Evolutionary conservation across 2,888 invertebrate species (phyloP).

Genomic region (Bugulina stolonifera): DNA sequence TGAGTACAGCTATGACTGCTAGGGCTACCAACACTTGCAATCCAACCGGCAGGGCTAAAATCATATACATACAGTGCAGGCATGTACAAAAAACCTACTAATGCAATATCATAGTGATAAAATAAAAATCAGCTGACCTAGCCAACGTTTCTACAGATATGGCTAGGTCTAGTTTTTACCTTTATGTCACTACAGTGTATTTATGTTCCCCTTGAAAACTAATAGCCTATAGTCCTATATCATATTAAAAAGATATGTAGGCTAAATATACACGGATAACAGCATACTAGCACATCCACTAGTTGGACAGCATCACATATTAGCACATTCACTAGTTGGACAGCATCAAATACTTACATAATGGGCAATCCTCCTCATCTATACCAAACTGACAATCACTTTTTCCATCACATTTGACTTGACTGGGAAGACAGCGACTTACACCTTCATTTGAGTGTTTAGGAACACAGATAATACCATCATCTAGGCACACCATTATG

Average conservation of each 20-base stretch:
- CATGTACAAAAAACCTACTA: background rate
- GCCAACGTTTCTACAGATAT: too few species aligned
- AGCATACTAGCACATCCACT: too few species aligned
- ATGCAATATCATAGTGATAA: background rate
- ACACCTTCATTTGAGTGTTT: background rate
- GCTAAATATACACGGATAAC: too few species aligned
- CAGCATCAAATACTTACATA: too few species aligned
- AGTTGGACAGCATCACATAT: too few species aligned
- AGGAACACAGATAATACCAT: constrained; percentile 8
- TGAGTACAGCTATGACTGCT: background rate
- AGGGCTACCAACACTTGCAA: background rate
- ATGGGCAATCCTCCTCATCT: constrained; percentile 10
- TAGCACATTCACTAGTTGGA: too few species aligned
- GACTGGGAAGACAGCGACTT: background rate
- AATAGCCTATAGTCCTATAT: too few species aligned
- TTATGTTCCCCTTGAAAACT: too few species aligned
- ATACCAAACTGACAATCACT: background rate
- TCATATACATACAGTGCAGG: background rate
- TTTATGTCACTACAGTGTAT: too few species aligned
- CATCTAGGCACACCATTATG: constrained; percentile 8
- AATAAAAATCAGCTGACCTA: too few species aligned
- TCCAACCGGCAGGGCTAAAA: background rate
- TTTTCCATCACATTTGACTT: constrained; percentile 13
- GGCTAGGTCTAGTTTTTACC: too few species aligned
- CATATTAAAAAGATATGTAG: too few species aligned